Base-by-base conservation (phyloP, 2,797 vertebrate species). In the Catamblyrhynchus diadema region DNA sequence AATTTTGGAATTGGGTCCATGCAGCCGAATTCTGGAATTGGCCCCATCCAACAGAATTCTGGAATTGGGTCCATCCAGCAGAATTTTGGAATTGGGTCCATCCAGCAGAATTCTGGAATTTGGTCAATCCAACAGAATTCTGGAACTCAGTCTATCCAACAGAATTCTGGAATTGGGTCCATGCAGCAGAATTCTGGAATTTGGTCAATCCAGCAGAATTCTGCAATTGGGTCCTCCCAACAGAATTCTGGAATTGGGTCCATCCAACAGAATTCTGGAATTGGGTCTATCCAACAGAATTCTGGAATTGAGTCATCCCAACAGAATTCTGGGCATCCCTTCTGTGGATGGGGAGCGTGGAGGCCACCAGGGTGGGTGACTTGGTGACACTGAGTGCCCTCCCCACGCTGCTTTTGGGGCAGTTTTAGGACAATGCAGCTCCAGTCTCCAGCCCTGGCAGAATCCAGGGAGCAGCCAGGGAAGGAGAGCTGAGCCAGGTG, bases 291-390 rank as follows among this genome's bases (percentile, higher is more conserved):
- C 51, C 51, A 32, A 2, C 51, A 14, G 30, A 53, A 32, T 15
- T 61, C 27, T 57, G 41, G 21, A 1, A 1, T 47, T 27, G 15
- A 35, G 6, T n/a, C 17, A 39, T 5, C 30, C 48, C 50, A 18
- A 3, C 27, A 28, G 27, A 50, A 18, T 21, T 32, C 51, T 53
- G 51, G 23, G 30, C 20, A 54, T 33, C 47, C 47, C 27, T 24
- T 33, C 41, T 10, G 22, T 15, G 61, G 16, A 2, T 1, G 4
- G 1, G 33, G 65, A 33, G 12, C 0, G 0, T 4, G 30, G 71
- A 15, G 15, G 28, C 12, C 35, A 4, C 59, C 44, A 14, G 42
- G 47, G 22, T 45, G 14, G 23, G 39, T 5, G 42, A 15, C 20
- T 6, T 30, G 70, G 51, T 66, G 35, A 5, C 16, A 9, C 21